Evolutionary conservation across 2,888 invertebrate species (phyloP).

Genomic region (Smittia sp.): DNA sequence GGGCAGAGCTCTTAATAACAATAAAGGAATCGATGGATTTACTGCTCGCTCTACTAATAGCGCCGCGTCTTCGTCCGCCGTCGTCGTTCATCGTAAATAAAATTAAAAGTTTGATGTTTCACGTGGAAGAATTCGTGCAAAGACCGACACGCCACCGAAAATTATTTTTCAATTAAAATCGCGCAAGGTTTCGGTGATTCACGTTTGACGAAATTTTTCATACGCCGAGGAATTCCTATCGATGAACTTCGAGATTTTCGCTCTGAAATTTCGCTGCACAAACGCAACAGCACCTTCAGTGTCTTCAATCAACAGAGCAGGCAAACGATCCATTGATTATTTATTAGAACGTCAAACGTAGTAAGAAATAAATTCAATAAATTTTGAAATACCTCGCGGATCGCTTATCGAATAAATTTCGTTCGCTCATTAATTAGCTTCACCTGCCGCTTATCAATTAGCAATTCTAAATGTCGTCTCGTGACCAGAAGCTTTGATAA

Average conservation of each 20-base stretch:
- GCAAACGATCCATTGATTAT: slow-evolving; percentile 93
- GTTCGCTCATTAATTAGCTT: too few species aligned
- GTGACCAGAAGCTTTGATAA: too few species aligned
- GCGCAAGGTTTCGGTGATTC: not conserved
- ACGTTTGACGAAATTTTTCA: not conserved
- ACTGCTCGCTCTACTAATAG: slow-evolving; percentile 17
- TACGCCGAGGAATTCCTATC: not conserved
- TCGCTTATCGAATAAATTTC: too few species aligned
- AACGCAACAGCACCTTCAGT: slow-evolving; percentile 95
- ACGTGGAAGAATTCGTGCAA: not conserved
- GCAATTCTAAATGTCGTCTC: too few species aligned
- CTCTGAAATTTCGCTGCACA: slow-evolving; percentile 80
- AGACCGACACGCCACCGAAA: not conserved
- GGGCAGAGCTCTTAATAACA: slow-evolving; percentile 33
- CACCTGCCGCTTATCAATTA: too few species aligned
- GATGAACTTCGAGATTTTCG: slow-evolving; percentile 42
- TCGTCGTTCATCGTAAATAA: too few species aligned
- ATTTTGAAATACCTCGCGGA: too few species aligned
- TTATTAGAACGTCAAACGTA: too few species aligned
- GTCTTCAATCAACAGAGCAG: slow-evolving; percentile 94
- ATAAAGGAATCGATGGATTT: not conserved
- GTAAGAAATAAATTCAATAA: too few species aligned
- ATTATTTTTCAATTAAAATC: not conserved
- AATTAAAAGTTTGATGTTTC: too few species aligned
- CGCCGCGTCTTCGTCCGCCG: not conserved